Base-by-base conservation (phyloP, 2,888 invertebrate species). In the Ramazzottius varieornatus region DNA sequence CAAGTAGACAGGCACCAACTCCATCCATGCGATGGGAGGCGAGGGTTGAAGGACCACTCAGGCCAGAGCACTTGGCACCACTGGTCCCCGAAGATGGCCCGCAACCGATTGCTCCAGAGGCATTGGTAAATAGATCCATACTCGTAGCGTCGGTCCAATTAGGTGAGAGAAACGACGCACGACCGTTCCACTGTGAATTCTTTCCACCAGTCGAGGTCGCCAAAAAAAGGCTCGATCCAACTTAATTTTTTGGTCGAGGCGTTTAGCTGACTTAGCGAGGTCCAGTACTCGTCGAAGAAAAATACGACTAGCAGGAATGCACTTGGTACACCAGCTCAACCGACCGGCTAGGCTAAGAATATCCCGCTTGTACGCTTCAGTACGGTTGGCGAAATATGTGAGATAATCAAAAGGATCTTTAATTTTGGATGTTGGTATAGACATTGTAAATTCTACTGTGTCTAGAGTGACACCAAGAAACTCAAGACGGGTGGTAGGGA, bases 251-350 rank as follows among this genome's bases (percentile, higher is more conserved):
- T 54, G 54, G 29, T 29, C 16, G n/a, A n/a, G 29, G 4, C 24
- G n/a, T 13, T 13, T 54, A 29, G 24, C 34, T 4, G 64, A 33
- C 16, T n/a, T 8, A 8, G 54, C 16, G 29, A 32, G n/a, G 32
- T 64, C 64, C 16, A 64, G 16, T 29, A 64, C 4, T 33, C 64
- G 64, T 8, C 64, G 64, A 4, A 64, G 64, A 64, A 64, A 64
- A 20, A 64, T 64, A 16, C 32, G 4, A 4, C 64, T 32, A 4
- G 64, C 64, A 32, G 64, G 64, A 8, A 64, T 34, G 32, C 64
- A 64, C 32, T 64, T 64, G 4, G 33, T 33, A n/a, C 32, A 32
- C 8, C 32, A 64, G n/a, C 16, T n/a, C 29, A 64, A 32, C 4
- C n/a, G 4, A 8, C 64, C 64, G 64, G 32, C 29, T 4, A 64